Percentiles rank a stretch among this genome's conserved stretches.
Conservation (phyloP, 2,888 invertebrate genomes). For the Serripes groenlandicus region DNA sequence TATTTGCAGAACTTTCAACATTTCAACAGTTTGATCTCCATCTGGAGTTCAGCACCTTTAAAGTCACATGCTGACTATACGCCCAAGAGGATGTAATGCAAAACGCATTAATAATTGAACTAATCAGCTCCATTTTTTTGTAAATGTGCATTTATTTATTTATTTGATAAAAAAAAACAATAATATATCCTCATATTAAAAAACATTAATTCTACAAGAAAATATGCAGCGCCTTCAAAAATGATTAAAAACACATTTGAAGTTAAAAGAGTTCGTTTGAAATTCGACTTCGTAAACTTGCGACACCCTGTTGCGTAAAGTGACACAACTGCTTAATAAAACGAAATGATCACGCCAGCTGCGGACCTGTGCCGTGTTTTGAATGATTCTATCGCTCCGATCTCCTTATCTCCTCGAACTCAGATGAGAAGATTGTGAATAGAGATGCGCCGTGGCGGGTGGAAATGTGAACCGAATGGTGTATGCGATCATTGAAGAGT, state of each 20-base stretch:
- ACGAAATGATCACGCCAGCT: constrained; percentile 64
- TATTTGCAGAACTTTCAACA: too few relatives aligned
- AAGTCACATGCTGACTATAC: too few relatives aligned
- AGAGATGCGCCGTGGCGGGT: too few relatives aligned
- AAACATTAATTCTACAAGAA: neutral
- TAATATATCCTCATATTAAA: neutral
- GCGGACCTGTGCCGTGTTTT: constrained; percentile 38
- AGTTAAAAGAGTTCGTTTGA: constrained; percentile 66
- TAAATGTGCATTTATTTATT: neutral
- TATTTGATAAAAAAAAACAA: neutral
- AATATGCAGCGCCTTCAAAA: constrained; percentile 18
- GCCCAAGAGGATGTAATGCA: too few relatives aligned
- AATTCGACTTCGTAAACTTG: constrained; percentile 58
- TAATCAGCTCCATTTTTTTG: too few relatives aligned
- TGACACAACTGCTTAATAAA: constrained; percentile 68
- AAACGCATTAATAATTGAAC: too few relatives aligned
- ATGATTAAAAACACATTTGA: constrained; percentile 41
- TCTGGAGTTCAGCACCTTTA: too few relatives aligned
- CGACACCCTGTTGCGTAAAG: constrained; percentile 57
- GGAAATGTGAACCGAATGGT: too few relatives aligned
- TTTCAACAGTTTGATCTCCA: too few relatives aligned
- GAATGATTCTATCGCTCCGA: constrained; percentile 56
- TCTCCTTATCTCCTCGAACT: constrained; percentile 47
- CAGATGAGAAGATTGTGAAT: constrained; percentile 50
- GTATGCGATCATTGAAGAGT: too few relatives aligned